These are phyloP conservation scores for Cydia pomonella DNA, from an alignment of 1,140 invertebrate genomes.

Conservation along the genomic window DNA sequence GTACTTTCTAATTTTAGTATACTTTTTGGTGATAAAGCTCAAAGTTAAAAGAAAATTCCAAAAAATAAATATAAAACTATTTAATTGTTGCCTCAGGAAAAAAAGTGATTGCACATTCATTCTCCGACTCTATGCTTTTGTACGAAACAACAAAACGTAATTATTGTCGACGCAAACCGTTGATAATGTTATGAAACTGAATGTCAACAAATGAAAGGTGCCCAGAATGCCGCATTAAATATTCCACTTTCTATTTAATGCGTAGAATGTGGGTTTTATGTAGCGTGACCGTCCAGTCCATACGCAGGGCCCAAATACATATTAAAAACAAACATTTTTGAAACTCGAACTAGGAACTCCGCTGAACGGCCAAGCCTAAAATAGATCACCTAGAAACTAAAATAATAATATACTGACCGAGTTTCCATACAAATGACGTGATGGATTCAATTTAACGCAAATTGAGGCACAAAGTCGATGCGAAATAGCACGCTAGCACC, in stretches of 20 bases:
- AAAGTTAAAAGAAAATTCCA: not conserved
- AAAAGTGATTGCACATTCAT: constrained; percentile 20
- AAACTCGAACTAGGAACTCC: constrained; percentile 38
- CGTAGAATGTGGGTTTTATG: constrained; percentile 2
- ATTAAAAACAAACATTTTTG: constrained; percentile 36
- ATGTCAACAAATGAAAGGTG: constrained; percentile 54
- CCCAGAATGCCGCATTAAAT: constrained; percentile 46
- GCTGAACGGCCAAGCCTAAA: constrained; percentile 43
- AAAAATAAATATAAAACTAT: not conserved
- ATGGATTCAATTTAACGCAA: constrained; percentile 14
- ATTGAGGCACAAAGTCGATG: constrained; percentile 31
- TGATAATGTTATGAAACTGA: constrained; percentile 47
- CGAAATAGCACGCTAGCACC: constrained; percentile 16
- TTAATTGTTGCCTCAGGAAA: not conserved
- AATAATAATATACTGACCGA: constrained; percentile 39
- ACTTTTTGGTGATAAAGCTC: not conserved
- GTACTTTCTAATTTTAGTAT: not conserved
- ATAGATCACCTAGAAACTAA: constrained; percentile 42
- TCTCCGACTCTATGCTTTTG: constrained; percentile 15
- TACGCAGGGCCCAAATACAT: constrained; percentile 34
- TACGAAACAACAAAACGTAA: constrained; percentile 30
- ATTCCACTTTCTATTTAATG: constrained; percentile 51
- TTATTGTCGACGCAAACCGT: constrained; percentile 35
- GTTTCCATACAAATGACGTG: constrained; percentile 29
- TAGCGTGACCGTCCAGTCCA: constrained; percentile 20